Conservation (phyloP, 2,888 invertebrate genomes). For the Cheilosia urbana region DNA sequence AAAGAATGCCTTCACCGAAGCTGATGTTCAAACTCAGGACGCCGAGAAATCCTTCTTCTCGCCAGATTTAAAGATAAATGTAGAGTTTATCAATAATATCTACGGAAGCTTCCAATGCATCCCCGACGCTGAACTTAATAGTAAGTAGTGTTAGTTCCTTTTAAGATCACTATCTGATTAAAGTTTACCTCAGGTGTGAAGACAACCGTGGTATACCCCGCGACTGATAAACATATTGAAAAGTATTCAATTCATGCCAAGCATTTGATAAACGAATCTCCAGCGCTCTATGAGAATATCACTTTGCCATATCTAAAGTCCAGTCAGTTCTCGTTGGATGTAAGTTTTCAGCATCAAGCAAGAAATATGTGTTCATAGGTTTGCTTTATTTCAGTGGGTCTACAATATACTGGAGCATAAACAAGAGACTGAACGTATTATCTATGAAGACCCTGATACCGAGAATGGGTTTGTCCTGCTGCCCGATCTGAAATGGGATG, state of each 20-base stretch:
- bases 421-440: slow-evolving; percentile 93
- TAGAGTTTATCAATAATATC: slow-evolving; percentile 92
- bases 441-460: slow-evolving; percentile 90
- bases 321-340: slow-evolving; percentile 92
- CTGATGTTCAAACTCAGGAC: slow-evolving; percentile 79
- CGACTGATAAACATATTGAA: slow-evolving; percentile 94
- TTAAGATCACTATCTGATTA: no score
- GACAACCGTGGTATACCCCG: slow-evolving; percentile 95
- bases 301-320: slow-evolving; percentile 90
- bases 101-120: slow-evolving; percentile 92
- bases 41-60: slow-evolving; percentile 85
- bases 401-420: slow-evolving; percentile 97
- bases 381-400: slow-evolving; percentile 91
- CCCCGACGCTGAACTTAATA: slow-evolving; percentile 86
- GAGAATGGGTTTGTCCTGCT: slow-evolving; percentile 93
- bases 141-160: slow-evolving; percentile 83
- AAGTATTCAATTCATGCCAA: slow-evolving; percentile 92
- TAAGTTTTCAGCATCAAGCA: slow-evolving; percentile 81
- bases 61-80: slow-evolving; percentile 85
- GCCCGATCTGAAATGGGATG: slow-evolving; percentile 99
- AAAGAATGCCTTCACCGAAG: slow-evolving; percentile 90
- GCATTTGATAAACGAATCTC: slow-evolving; percentile 93
- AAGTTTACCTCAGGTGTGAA: slow-evolving; percentile 85
- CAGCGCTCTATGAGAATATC: slow-evolving; percentile 90
- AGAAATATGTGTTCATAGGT: background rate